Percentiles rank a stretch among this genome's conserved stretches.
These are phyloP conservation scores for Kryptolebias ocellatus DNA, from an alignment of 2,797 vertebrate genomes.

Conservation along the genomic window DNA sequence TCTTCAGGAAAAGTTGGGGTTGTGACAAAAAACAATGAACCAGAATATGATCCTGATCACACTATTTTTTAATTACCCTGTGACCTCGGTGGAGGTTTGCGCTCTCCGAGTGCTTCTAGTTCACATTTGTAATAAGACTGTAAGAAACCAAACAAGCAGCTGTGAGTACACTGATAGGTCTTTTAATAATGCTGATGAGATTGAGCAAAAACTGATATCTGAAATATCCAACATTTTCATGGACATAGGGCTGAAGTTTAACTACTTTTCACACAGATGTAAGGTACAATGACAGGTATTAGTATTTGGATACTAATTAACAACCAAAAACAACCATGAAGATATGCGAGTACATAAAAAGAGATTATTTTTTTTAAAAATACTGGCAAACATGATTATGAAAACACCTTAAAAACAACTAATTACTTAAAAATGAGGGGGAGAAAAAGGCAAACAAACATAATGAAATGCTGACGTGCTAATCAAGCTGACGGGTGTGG, in stretches of 20 bases:
- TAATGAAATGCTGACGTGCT: constrained; percentile 15
- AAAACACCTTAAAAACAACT: constrained; percentile 46
- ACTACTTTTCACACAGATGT: constrained; percentile 50
- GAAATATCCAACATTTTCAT: constrained; percentile 46
- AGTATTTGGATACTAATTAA: constrained; percentile 55
- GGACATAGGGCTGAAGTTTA: constrained; percentile 50
- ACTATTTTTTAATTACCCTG: too few relatives aligned
- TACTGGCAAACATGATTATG: constrained; percentile 23
- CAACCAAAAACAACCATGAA: constrained; percentile 28
- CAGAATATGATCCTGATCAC: too few relatives aligned
- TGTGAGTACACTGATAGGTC: constrained; percentile 40
- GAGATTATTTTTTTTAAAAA: constrained; percentile 10
- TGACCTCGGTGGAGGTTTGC: too few relatives aligned
- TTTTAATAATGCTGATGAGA: constrained; percentile 72
- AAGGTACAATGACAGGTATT: constrained; percentile 34
- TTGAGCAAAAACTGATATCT: constrained; percentile 50
- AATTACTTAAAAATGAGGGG: constrained; percentile 41
- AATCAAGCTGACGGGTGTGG: constrained; percentile 8
- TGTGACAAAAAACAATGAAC: too few relatives aligned
- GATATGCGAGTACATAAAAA: constrained; percentile 17
- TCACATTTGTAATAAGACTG: not conserved
- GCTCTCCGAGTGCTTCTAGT: too few relatives aligned
- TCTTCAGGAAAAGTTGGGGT: too few relatives aligned
- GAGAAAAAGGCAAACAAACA: constrained; percentile 17
- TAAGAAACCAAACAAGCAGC: constrained; percentile 24